phyloP scores from a whole-genome alignment of 2,113 vertebrate species.

The Hemiprocne comata region DNA sequence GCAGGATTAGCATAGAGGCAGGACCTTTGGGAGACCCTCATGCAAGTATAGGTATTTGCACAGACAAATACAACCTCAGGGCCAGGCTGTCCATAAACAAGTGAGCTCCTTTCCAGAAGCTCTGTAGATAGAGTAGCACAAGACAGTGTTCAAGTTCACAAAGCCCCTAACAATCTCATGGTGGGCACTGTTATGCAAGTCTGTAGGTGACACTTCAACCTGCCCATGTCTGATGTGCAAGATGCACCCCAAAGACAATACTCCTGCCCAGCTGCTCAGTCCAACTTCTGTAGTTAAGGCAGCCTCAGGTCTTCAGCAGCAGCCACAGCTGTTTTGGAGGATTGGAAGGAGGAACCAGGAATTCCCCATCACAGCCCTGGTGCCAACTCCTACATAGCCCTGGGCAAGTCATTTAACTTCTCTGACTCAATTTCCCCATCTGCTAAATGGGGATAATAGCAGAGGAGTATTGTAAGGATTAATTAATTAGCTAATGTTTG shows the following conservation, averaged over 20 bases:
- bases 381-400: constrained; percentile 25
- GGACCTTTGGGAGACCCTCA: background rate
- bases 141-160: background rate
- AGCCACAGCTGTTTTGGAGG: constrained; percentile 38
- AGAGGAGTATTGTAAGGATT: constrained; percentile 47
- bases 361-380: constrained; percentile 46
- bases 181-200: background rate
- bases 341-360: constrained; percentile 40
- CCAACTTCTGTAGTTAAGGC: background rate
- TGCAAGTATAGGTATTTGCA: background rate
- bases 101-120: background rate
- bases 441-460: constrained; percentile 40
- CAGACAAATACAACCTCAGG: background rate
- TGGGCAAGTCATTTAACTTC: constrained; percentile 24
- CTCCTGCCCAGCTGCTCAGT: background rate
- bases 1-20: background rate
- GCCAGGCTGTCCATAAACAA: background rate
- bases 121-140: background rate
- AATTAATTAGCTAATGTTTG: constrained; percentile 60
- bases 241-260: background rate
- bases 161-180: background rate
- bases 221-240: background rate
- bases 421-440: constrained; percentile 51
- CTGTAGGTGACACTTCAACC: background rate
- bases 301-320: background rate